Conservation (phyloP, 2,113 vertebrate species). For the Nanorana parkeri region DNA sequence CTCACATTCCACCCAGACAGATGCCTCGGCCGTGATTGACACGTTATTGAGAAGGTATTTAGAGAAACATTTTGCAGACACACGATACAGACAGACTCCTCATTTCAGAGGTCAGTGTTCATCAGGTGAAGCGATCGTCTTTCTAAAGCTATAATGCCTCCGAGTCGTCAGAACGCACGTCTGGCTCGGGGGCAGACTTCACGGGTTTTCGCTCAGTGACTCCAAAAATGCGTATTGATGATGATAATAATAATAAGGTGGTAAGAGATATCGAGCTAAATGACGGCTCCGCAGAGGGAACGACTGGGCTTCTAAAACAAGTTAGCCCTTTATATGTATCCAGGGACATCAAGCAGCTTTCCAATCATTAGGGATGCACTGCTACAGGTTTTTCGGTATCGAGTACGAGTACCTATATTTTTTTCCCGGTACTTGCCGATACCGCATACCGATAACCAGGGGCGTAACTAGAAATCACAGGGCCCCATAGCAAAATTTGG, state of each 20-base stretch:
- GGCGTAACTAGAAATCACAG: too few relatives aligned
- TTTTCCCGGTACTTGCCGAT: too few relatives aligned
- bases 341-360: too few relatives aligned
- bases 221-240: background rate
- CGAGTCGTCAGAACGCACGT: background rate
- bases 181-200: constrained; percentile 14
- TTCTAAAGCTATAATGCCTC: constrained; percentile 25
- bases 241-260: background rate
- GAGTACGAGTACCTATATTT: too few relatives aligned
- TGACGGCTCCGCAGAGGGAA: too few relatives aligned
- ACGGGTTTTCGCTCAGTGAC: background rate
- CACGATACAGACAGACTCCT: constrained; percentile 53
- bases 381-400: too few relatives aligned
- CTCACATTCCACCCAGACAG: constrained; percentile 53
- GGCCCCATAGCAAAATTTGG: too few relatives aligned
- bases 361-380: too few relatives aligned
- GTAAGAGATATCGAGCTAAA: background rate
- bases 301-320: too few relatives aligned
- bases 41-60: constrained; percentile 48
- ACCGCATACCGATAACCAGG: too few relatives aligned
- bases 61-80: constrained; percentile 50
- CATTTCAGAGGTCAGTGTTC: constrained; percentile 52
- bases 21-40: constrained; percentile 45
- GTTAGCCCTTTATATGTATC: too few relatives aligned
- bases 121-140: constrained; percentile 49